Conservation (phyloP, 2,797 vertebrate species). For the Anas acuta region DNA sequence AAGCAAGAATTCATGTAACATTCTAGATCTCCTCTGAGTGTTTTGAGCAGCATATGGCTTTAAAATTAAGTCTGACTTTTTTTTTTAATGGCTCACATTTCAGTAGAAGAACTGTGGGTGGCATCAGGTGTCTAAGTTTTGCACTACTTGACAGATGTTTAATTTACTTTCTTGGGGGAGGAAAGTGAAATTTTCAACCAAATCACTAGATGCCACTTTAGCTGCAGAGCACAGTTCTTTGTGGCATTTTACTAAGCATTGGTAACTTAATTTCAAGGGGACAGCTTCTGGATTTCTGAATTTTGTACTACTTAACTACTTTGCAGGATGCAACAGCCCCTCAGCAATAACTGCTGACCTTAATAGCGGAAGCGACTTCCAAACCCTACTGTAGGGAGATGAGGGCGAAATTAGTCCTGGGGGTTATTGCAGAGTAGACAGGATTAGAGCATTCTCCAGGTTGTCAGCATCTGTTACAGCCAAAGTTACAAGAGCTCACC, state of each 20-base stretch:
- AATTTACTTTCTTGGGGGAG: neutral
- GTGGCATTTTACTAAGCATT: neutral
- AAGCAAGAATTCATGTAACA: neutral
- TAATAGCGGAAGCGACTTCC: neutral
- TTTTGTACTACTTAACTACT: neutral
- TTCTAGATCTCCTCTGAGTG: neutral
- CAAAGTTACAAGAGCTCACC: neutral
- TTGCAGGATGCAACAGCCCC: neutral
- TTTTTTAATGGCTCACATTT: conserved; percentile 33
- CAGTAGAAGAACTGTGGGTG: conserved; percentile 10
- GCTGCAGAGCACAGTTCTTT: neutral
- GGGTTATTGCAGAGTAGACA: neutral
- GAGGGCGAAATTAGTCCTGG: neutral
- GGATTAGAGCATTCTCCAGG: neutral
- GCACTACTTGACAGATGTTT: conserved; percentile 43
- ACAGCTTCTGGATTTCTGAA: neutral
- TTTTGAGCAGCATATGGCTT: conserved; percentile 9
- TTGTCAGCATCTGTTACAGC: neutral
- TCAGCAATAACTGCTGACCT: neutral
- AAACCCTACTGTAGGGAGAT: neutral
- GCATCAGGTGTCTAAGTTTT: neutral
- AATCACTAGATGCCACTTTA: neutral
- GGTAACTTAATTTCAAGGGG: neutral
- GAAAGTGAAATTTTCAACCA: neutral
- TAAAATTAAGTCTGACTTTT: conserved; percentile 19